phyloP scores from a whole-genome alignment of 2,888 invertebrate species.

The Marasmarcha lunaedactyla region DNA sequence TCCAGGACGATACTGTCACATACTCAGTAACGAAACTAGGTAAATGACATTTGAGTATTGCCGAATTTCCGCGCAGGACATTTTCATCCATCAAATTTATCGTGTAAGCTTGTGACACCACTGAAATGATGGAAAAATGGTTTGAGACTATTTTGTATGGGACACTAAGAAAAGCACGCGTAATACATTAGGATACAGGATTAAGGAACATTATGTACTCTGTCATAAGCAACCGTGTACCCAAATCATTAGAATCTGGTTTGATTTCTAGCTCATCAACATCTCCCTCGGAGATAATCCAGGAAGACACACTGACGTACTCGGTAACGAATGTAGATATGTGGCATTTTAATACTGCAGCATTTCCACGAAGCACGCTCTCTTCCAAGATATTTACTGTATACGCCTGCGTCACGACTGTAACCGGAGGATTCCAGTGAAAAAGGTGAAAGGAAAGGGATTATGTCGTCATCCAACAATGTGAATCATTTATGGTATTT shows the following conservation, averaged over 20 bases:
- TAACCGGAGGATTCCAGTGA: conserved; percentile 30
- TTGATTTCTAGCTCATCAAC: conserved; percentile 47
- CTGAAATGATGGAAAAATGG: neutral
- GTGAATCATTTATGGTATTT: no score
- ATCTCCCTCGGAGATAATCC: conserved; percentile 84
- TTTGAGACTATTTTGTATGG: no score
- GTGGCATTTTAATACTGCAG: conserved; percentile 91
- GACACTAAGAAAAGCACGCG: no score
- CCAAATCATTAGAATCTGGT: neutral
- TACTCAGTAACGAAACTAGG: conserved; percentile 94
- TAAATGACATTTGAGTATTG: conserved; percentile 91
- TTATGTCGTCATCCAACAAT: neutral
- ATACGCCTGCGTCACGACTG: conserved; percentile 92
- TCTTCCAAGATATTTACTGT: conserved; percentile 93
- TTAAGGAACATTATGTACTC: no score
- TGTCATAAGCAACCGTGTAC: neutral
- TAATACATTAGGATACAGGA: no score
- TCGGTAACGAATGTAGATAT: conserved; percentile 94
- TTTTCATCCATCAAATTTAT: conserved; percentile 92
- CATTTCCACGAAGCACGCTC: conserved; percentile 89
- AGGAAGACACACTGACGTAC: conserved; percentile 87
- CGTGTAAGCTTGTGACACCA: neutral
- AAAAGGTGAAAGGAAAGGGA: neutral
- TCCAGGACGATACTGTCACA: conserved; percentile 88
- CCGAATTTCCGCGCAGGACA: conserved; percentile 89